Conservation (phyloP, 2,113 vertebrate genomes). For the Hippocampus barbouri region DNA sequence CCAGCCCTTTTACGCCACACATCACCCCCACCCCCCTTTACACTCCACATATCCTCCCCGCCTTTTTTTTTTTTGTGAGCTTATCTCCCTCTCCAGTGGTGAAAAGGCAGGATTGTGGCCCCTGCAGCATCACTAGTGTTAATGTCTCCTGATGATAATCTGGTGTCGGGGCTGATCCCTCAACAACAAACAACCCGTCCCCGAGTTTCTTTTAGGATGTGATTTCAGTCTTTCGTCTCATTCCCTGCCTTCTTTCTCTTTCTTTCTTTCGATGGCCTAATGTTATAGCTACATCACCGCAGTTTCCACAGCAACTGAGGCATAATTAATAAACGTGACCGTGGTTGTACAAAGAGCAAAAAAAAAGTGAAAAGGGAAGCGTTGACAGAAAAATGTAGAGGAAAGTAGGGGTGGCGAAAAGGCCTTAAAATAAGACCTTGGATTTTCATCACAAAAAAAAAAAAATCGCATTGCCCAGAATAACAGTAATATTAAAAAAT, state of each 20-base stretch:
- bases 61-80: slow-evolving; percentile 62
- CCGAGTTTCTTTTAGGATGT: slow-evolving; percentile 22
- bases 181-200: slow-evolving; percentile 63
- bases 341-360: slow-evolving; percentile 51
- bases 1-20: slow-evolving; percentile 51
- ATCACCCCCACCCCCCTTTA: slow-evolving; percentile 31
- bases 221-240: slow-evolving; percentile 29
- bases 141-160: slow-evolving; percentile 77
- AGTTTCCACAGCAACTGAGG: slow-evolving; percentile 79
- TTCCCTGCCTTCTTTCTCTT: slow-evolving; percentile 2
- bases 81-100: slow-evolving; percentile 74
- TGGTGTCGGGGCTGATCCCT: slow-evolving; percentile 68
- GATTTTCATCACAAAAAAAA: not conserved
- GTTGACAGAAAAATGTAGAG: slow-evolving; percentile 49
- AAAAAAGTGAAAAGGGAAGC: slow-evolving; percentile 57
- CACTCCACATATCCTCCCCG: slow-evolving; percentile 30
- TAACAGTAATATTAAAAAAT: too few species aligned
- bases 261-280: slow-evolving; percentile 43
- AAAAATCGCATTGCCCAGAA: not conserved
- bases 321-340: slow-evolving; percentile 77
- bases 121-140: slow-evolving; percentile 67
- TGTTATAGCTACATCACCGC: slow-evolving; percentile 53
- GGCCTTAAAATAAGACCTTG: not conserved
- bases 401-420: not conserved
- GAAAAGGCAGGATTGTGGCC: slow-evolving; percentile 65